phyloP scores from a whole-genome alignment of 2,113 vertebrate species.

The Protobothrops flavoviridis region DNA sequence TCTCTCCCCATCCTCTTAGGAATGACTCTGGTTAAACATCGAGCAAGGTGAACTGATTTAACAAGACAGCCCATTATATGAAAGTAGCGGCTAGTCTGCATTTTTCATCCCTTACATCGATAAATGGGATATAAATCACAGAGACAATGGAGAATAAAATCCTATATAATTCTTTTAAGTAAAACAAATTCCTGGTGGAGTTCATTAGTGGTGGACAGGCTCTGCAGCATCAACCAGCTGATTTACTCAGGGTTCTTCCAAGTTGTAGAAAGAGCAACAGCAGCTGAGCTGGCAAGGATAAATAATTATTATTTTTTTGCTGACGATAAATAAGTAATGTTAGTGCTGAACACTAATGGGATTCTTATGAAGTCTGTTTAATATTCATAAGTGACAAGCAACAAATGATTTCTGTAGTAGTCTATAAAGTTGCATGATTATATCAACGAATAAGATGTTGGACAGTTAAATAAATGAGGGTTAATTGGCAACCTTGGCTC shows the following conservation, averaged over 20 bases:
- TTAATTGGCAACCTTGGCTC: not conserved
- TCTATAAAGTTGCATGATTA: not conserved
- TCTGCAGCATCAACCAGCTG: slow-evolving; percentile 46
- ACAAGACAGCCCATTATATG: slow-evolving; percentile 55
- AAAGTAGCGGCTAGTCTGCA: slow-evolving; percentile 44
- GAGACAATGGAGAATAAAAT: slow-evolving; percentile 50
- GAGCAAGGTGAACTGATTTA: slow-evolving; percentile 59
- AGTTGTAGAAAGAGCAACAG: slow-evolving; percentile 51
- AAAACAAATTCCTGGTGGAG: slow-evolving; percentile 62
- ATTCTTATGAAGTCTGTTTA: not conserved
- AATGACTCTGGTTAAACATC: slow-evolving; percentile 47
- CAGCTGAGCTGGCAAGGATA: slow-evolving; percentile 48
- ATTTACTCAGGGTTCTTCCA: slow-evolving; percentile 47
- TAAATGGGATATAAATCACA: slow-evolving; percentile 51
- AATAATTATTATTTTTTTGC: slow-evolving; percentile 27
- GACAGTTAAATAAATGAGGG: not conserved
- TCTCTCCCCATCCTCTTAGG: slow-evolving; percentile 48
- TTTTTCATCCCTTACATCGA: slow-evolving; percentile 55
- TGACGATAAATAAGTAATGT: not conserved
- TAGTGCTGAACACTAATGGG: not conserved
- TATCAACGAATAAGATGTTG: not conserved
- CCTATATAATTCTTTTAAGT: slow-evolving; percentile 45
- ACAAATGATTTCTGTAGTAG: not conserved
- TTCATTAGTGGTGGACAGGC: slow-evolving; percentile 63
- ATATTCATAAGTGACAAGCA: not conserved